Base-by-base conservation (phyloP, 2,888 invertebrate species). In the Trichacis sp. region DNA sequence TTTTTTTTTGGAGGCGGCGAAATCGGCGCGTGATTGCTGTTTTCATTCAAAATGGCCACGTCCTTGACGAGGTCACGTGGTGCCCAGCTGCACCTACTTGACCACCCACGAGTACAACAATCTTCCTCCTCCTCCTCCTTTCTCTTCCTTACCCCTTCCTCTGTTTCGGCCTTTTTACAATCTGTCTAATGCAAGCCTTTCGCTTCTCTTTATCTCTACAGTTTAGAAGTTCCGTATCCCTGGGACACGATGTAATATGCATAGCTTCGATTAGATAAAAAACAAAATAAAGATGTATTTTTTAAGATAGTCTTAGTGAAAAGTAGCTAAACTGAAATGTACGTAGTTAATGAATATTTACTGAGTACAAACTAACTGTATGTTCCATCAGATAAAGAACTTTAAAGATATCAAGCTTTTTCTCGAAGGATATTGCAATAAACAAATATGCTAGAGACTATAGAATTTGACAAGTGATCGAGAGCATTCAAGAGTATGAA, bases 31-130 rank as follows among this genome's bases (percentile, higher is more conserved):
- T 8, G 73, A 68, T 70, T 58, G 61, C 69, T 67, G 59, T 73
- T 73, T 71, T 68, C 67, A 73, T 69, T 68, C 66, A 75, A 77
- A 77, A 78, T 77, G 76, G 76, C 76, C 72, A 72, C 78, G 82
- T 80, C 82, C 81, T 82, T 81, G 81, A 56, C 17, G 75, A 74
- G 80, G 77, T 79, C 81, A 80, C 80, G 78, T 80, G 79, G 73
- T 72, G 64, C 36, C 69, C 68, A 60, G 63, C 71, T 75, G 72
- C 76, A 75, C 77, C 77, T 75, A 76, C 70, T 67, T 61, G 71
- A 70, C 72, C 74, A 74, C 75, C 75, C 72, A 75, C 75, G 75
- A 74, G 64, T 46, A 46, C 18, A 46, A 46, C 29, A 64, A 62
- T 64, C 53, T 65, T 52, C 59, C 54, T 60, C 46, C 58, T 50